Evolutionary conservation across 2,113 vertebrate species (phyloP).

Genomic region (Neoarius graeffei): DNA sequence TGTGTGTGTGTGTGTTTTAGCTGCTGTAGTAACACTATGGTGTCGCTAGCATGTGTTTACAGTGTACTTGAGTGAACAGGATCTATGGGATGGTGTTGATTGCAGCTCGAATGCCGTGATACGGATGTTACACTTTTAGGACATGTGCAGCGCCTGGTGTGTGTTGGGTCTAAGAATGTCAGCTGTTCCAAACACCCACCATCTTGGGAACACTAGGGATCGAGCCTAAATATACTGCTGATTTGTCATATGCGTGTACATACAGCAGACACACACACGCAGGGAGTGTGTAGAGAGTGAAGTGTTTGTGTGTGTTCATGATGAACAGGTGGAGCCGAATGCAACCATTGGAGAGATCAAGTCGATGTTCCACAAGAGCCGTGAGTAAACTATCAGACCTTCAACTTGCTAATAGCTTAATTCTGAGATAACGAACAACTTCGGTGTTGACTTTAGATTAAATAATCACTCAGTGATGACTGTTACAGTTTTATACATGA

Average conservation of each 20-base stretch:
- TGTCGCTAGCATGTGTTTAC: conserved; percentile 5
- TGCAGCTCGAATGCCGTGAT: not conserved
- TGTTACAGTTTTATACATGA: not conserved
- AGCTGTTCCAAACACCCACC: conserved; percentile 61
- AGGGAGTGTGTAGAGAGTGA: not conserved
- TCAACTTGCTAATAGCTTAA: not conserved
- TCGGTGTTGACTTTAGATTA: not conserved
- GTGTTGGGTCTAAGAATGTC: conserved; percentile 54
- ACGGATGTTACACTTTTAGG: not conserved
- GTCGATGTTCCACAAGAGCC: conserved; percentile 88
- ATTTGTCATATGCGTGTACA: not conserved
- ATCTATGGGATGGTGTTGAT: conserved; percentile 2
- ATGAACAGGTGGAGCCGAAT: conserved; percentile 87
- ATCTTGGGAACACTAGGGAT: conserved; percentile 42
- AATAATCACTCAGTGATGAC: not conserved
- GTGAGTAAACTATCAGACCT: conserved; percentile 71
- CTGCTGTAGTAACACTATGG: not conserved
- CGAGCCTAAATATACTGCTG: conserved; percentile 68
- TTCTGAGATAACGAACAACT: not conserved
- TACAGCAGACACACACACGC: not conserved
- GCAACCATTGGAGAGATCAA: conserved; percentile 92
- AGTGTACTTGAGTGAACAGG: not conserved
- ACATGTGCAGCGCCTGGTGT: conserved; percentile 11
- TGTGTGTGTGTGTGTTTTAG: not conserved
- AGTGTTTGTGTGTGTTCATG: conserved; percentile 31